phyloP scores from a whole-genome alignment of 2,888 invertebrate genomes.

The Celastrina argiolus region DNA sequence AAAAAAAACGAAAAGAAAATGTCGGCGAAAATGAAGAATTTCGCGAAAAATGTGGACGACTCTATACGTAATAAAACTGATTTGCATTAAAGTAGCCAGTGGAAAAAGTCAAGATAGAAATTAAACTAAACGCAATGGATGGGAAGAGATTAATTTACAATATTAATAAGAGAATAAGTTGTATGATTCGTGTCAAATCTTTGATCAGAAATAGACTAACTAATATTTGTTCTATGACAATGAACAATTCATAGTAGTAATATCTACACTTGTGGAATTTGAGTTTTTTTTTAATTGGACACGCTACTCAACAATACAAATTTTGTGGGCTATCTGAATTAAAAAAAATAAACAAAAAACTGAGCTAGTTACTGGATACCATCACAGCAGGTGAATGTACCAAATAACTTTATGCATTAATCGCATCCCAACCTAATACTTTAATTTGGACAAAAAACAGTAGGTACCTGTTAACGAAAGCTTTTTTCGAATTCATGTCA shows the following conservation, averaged over 20 bases:
- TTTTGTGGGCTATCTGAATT: neutral
- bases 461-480: conserved; percentile 63
- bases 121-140: too few species aligned
- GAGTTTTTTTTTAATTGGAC: neutral
- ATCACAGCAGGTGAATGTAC: conserved; percentile 14
- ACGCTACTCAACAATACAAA: neutral
- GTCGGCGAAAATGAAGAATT: too few species aligned
- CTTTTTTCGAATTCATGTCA: conserved; percentile 71
- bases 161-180: too few species aligned
- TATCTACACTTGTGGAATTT: neutral
- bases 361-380: conserved; percentile 6
- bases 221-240: too few species aligned
- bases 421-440: conserved; percentile 71
- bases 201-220: too few species aligned
- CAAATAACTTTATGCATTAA: conserved; percentile 35
- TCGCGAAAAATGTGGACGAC: too few species aligned
- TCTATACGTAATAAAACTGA: neutral
- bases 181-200: too few species aligned
- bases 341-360: neutral
- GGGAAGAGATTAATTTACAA: too few species aligned
- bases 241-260: neutral
- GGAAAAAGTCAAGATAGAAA: too few species aligned
- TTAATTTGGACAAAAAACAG: conserved; percentile 65
- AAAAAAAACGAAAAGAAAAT: too few species aligned
- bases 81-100: neutral